Evolutionary conservation across 2,797 vertebrate genomes (phyloP), one percentile per base, ranked within the genome.

Genomic region (Orestias chungarensis): DNA sequence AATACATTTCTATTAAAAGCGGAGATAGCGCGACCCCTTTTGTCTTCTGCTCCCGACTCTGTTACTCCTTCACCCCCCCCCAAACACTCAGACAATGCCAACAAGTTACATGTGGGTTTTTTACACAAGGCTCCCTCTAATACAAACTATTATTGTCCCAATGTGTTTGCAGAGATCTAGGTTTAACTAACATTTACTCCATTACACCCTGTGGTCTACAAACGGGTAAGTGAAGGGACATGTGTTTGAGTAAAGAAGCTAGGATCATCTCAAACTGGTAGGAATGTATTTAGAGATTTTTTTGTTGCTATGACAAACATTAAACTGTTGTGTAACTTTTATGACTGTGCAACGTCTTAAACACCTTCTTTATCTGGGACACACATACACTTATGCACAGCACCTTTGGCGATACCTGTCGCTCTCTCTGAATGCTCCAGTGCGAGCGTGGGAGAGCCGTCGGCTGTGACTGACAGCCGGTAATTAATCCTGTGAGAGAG

Each of bases 401-500:
- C 82, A 82, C 82, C 81, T 86, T 78, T 67, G 73, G 78, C 76
- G 78, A 47, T 89, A 93, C 91, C 91, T 92, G 93, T 85, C 84
- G 83, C 84, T 86, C 84, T 87, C 87, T 82, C 82, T 87, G 78
- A 91, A 90, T 88, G 86, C 89, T 81, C 81, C 70, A 7, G 54
- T 84, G 86, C 83, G 86, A 90, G 88, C 79, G 86, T 91, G 89
- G 90, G 91, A 92, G 89, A 89, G 88, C 84, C 81, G 78, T 89
- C 86, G 75, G 85, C 88, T 89, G 82, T 92, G 93, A 94, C 87
- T 91, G 92, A 92, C 92, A 91, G 79, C 52, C 76, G 55, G 81
- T 92, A 92, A 93, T 92, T 93, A 94, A 93, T 91, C 88, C 90
- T 82, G 65, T 55, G 88, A 87, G 88, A 87, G 87, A 62, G 80